phyloP scores from a whole-genome alignment of 1,140 invertebrate genomes.

The Pogonomyrmex barbatus region DNA sequence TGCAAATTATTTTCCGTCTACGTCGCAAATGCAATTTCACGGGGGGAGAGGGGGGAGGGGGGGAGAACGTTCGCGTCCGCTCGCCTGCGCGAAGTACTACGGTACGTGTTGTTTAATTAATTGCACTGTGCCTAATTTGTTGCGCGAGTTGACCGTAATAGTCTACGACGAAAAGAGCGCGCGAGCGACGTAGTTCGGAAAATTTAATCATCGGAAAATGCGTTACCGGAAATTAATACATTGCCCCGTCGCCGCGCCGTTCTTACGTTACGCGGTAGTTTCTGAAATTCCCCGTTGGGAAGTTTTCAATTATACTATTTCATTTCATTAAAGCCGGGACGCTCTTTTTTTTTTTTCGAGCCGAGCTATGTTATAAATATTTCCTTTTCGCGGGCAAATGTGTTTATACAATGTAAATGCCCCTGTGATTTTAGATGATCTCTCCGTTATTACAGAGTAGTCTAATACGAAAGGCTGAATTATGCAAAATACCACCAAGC shows the following conservation, averaged over 20 bases:
- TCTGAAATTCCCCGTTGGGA: neutral
- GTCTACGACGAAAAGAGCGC: slow-evolving; percentile 41
- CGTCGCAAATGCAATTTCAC: slow-evolving; percentile 66
- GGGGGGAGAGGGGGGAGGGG: neutral
- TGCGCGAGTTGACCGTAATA: slow-evolving; percentile 31
- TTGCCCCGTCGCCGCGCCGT: neutral
- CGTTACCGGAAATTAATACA: slow-evolving; percentile 49
- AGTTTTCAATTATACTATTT: slow-evolving; percentile 27
- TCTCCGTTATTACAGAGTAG: too few relatives aligned
- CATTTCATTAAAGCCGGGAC: neutral
- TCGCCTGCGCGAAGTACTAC: neutral
- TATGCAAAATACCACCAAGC: neutral
- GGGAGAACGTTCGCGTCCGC: slow-evolving; percentile 5
- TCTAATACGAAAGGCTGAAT: neutral
- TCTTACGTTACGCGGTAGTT: slow-evolving; percentile 46
- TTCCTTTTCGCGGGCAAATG: neutral
- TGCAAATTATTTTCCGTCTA: slow-evolving; percentile 70
- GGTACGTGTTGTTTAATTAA: slow-evolving; percentile 61
- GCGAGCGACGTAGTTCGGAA: slow-evolving; percentile 26
- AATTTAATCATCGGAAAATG: slow-evolving; percentile 63
- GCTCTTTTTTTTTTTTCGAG: neutral
- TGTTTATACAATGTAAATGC: neutral
- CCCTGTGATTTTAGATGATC: too few relatives aligned
- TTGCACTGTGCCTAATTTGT: slow-evolving; percentile 63
- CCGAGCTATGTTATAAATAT: neutral